phyloP scores from a whole-genome alignment of 1,140 invertebrate species.

The Philopotamus ludificatus region DNA sequence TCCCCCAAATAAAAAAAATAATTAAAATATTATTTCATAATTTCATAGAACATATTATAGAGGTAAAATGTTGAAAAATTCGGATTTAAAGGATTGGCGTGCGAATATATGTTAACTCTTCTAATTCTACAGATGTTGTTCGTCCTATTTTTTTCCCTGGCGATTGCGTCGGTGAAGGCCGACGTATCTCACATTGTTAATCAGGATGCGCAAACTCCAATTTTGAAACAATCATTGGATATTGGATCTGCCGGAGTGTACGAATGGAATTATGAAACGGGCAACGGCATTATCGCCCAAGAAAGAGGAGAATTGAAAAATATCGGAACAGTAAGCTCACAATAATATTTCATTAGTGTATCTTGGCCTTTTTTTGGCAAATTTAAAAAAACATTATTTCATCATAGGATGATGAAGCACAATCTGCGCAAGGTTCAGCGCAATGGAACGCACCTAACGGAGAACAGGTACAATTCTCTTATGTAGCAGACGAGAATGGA shows the following conservation, averaged over 20 bases:
- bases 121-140: slow-evolving; percentile 23
- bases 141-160: neutral
- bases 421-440: slow-evolving; percentile 53
- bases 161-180: slow-evolving; percentile 6
- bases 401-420: slow-evolving; percentile 47
- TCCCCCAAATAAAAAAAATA: neutral
- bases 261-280: slow-evolving; percentile 54
- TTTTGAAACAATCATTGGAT: slow-evolving; percentile 48
- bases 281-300: slow-evolving; percentile 54
- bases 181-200: slow-evolving; percentile 24
- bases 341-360: neutral
- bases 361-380: no score
- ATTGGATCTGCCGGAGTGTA: slow-evolving; percentile 48
- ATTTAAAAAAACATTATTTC: slow-evolving; percentile 2
- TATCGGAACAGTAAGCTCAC: slow-evolving; percentile 13
- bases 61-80: neutral
- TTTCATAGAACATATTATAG: neutral
- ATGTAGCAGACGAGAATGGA: slow-evolving; percentile 62
- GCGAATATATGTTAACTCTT: neutral
- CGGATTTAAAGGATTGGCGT: neutral
- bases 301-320: slow-evolving; percentile 47
- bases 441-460: slow-evolving; percentile 57
- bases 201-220: slow-evolving; percentile 43
- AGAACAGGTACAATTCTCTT: slow-evolving; percentile 48
- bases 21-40: neutral